Conservation (phyloP, 92 coral and sea anemone species). For the Nematostella vectensis region DNA sequence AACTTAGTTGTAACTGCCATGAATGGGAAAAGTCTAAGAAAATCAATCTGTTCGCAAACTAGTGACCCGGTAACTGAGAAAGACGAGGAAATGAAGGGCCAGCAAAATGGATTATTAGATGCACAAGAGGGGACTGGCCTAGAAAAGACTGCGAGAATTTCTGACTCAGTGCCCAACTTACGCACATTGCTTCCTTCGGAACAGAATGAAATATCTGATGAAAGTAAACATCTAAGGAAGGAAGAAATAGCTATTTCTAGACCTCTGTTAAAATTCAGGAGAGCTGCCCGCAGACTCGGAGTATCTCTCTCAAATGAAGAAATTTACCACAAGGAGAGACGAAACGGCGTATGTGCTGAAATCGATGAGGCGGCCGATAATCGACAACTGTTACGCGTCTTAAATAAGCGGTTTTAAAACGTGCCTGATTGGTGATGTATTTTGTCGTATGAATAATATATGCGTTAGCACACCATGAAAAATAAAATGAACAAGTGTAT, state of each 20-base stretch:
- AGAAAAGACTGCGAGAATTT: background rate
- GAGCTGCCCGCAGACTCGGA: constrained; percentile 67
- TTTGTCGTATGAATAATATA: too few species aligned
- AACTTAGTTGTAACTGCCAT: background rate
- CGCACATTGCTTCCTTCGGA: background rate
- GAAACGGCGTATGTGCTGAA: constrained; percentile 42
- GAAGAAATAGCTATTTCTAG: constrained; percentile 7
- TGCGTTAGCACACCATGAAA: too few species aligned
- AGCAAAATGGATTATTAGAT: background rate
- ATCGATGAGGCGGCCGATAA: constrained; percentile 43
- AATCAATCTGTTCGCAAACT: background rate
- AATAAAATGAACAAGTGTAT: too few species aligned
- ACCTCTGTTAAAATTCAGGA: constrained; percentile 32
- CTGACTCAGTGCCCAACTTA: background rate
- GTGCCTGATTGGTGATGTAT: too few species aligned
- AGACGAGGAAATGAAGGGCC: background rate
- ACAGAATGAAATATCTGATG: background rate
- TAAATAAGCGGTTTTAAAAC: constrained; percentile 55
- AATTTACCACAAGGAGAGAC: constrained; percentile 40
- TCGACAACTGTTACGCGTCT: constrained; percentile 44
- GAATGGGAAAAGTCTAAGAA: background rate
- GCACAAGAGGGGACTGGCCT: background rate
- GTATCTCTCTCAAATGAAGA: constrained; percentile 55
- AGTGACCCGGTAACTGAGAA: background rate
- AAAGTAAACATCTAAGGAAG: background rate